Evolutionary conservation across 1,140 invertebrate species (phyloP).

Genomic region (Calliopsis andreniformis): DNA sequence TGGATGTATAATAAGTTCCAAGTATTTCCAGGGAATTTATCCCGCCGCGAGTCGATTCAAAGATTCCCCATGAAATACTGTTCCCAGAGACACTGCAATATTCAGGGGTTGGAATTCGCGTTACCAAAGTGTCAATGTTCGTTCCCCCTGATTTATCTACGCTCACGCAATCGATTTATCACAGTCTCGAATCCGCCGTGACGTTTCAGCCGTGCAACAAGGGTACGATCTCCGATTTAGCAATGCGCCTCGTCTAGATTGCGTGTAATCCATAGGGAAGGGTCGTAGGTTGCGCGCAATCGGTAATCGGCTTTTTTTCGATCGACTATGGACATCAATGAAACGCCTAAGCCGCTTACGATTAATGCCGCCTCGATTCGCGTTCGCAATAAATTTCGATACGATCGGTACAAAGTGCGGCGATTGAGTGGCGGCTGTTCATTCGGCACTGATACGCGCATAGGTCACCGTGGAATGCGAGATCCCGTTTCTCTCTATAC

Average conservation of each 20-base stretch:
- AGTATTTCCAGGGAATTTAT: too few relatives aligned
- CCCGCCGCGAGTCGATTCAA: too few relatives aligned
- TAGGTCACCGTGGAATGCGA: neutral
- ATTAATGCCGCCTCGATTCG: slow-evolving; percentile 35
- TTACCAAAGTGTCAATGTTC: neutral
- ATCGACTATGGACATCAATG: slow-evolving; percentile 36
- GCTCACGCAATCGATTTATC: neutral
- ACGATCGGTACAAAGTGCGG: slow-evolving; percentile 32
- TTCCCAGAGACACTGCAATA: neutral
- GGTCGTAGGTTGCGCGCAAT: slow-evolving; percentile 20
- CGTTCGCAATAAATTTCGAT: slow-evolving; percentile 34
- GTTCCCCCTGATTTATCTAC: neutral
- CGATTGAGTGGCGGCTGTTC: neutral
- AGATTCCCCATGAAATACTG: too few relatives aligned
- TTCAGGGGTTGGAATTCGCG: too few relatives aligned
- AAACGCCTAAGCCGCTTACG: slow-evolving; percentile 39
- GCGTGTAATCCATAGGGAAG: slow-evolving; percentile 26
- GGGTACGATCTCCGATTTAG: slow-evolving; percentile 18
- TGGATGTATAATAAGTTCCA: too few relatives aligned
- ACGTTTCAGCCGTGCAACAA: slow-evolving; percentile 27
- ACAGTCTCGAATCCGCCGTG: slow-evolving; percentile 20
- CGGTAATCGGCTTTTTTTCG: slow-evolving; percentile 49
- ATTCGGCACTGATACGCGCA: neutral
- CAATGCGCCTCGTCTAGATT: slow-evolving; percentile 6
- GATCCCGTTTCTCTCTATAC: neutral